Percentiles rank a stretch among this genome's conserved stretches.
Conservation (phyloP, 2,797 vertebrate genomes). For the Neoniphon sammara region DNA sequence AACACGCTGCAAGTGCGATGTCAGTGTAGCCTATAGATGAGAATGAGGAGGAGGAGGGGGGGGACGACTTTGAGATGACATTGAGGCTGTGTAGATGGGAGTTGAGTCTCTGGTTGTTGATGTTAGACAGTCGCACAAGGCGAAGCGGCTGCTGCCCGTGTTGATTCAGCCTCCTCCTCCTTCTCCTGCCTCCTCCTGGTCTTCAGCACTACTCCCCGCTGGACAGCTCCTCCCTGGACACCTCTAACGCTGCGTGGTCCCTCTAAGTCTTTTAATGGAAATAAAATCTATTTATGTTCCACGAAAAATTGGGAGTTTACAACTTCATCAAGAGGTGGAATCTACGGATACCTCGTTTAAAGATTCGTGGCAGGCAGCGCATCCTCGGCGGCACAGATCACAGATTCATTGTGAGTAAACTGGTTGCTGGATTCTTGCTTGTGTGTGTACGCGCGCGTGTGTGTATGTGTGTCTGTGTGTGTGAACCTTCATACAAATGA, state of each 20-base stretch:
- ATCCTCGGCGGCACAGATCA: constrained; percentile 69
- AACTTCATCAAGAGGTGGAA: constrained; percentile 79
- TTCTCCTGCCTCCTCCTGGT: constrained; percentile 61
- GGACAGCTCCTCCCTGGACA: constrained; percentile 83
- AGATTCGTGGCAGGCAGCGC: constrained; percentile 76
- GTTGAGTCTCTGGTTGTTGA: constrained; percentile 84
- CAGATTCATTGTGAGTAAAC: constrained; percentile 81
- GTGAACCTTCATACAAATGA: constrained; percentile 26
- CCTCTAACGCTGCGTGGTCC: constrained; percentile 74
- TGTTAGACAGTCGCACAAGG: constrained; percentile 84
- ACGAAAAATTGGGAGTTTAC: constrained; percentile 83
- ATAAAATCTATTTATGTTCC: constrained; percentile 82
- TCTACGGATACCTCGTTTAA: constrained; percentile 81
- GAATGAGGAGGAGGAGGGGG: constrained; percentile 59
- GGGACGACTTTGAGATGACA: constrained; percentile 89
- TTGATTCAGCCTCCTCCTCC: constrained; percentile 78
- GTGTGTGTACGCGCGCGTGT: constrained; percentile 28
- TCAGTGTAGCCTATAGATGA: constrained; percentile 68
- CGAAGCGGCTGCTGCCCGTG: constrained; percentile 82
- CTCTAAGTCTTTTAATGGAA: constrained; percentile 84
- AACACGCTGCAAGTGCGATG: constrained; percentile 50
- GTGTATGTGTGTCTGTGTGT: not conserved
- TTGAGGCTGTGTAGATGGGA: constrained; percentile 87
- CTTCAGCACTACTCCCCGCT: constrained; percentile 81
- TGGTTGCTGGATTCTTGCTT: constrained; percentile 35